A percentile compares a stretch with the other conserved stretches of the same genome.
phyloP scores from a whole-genome alignment of 2,797 vertebrate species.

The Arnoldichthys spilopterus region DNA sequence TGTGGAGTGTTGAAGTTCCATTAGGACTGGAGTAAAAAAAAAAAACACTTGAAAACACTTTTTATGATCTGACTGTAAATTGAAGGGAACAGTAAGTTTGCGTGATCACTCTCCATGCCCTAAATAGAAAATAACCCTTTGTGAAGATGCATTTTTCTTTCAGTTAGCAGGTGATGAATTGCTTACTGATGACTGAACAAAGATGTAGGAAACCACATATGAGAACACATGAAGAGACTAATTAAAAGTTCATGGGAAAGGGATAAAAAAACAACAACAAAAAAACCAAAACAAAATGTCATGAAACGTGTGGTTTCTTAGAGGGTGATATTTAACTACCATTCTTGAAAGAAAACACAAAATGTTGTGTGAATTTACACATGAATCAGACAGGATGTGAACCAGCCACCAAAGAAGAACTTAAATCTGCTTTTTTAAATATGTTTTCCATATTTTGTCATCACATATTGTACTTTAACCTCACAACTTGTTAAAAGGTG shows the following conservation, averaged over 20 bases:
- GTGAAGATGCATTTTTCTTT: constrained; percentile 25
- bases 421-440: constrained; percentile 60
- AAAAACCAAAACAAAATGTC: constrained; percentile 74
- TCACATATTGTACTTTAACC: constrained; percentile 70
- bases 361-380: constrained; percentile 66
- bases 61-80: not conserved
- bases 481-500: constrained; percentile 59
- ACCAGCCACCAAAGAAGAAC: constrained; percentile 62
- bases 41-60: not conserved
- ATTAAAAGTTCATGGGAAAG: constrained; percentile 70
- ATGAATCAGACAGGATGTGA: constrained; percentile 71
- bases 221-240: constrained; percentile 74
- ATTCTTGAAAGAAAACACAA: constrained; percentile 67
- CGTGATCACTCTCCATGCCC: not conserved
- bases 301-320: constrained; percentile 73
- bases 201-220: constrained; percentile 73
- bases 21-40: not conserved
- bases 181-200: constrained; percentile 58
- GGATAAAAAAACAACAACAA: constrained; percentile 51
- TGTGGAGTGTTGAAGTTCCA: not conserved
- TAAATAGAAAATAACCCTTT: constrained; percentile 32
- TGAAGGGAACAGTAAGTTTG: not conserved
- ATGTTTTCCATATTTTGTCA: constrained; percentile 58
- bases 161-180: constrained; percentile 54
- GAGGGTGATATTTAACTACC: constrained; percentile 73